Evolutionary conservation across 2,888 invertebrate genomes (phyloP), one percentile per base, ranked within the genome.

Genomic region (Zeuzera pyrina): DNA sequence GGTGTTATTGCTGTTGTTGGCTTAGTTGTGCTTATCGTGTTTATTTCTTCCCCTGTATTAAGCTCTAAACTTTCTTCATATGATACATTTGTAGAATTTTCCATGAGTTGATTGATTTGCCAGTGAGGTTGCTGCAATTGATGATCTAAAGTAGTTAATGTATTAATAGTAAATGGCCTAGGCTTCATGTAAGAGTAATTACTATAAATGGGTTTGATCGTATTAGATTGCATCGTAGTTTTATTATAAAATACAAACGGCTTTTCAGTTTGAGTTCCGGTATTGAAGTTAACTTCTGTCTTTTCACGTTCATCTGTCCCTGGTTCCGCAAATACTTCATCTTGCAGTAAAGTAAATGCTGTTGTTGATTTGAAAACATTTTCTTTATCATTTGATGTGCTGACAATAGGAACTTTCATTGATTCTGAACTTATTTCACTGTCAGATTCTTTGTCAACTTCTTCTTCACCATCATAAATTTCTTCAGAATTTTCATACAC

Each of bases 201-300:
- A 25, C 61, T 60, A 35, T 69, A 65, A 29, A 71, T 61, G 7
- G 79, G 77, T 46, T 67, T 72, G 3, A 76, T 74, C 15, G 63
- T 63, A 42, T 77, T 78, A 1, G 78, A 62, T 30, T 72, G 65
- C 57, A 71, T 68, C 14, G 41, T 33, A 1, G 68, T 64, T 41
- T 57, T 69, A 34, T 77, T 79, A 16, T 51, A 57, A 8, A 59
- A 52, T 16, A 52, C 54, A 43, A 84, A 84, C 6, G 84, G 84
- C 43, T 84, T 79, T 51, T 85, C 84, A 5, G 84, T 85, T 58
- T 85, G 84, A 11, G 74, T 74, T 29, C 81, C 84, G 34, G 60
- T 48, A 38, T 79, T 73, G 16, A 65, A 64, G 28, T 62, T 50
- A 12, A 60, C 38, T 32, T 50, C 47, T 15, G 57, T 51, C 39